Base-by-base conservation (phyloP, 2,888 invertebrate genomes). In the Apoda limacodes region DNA sequence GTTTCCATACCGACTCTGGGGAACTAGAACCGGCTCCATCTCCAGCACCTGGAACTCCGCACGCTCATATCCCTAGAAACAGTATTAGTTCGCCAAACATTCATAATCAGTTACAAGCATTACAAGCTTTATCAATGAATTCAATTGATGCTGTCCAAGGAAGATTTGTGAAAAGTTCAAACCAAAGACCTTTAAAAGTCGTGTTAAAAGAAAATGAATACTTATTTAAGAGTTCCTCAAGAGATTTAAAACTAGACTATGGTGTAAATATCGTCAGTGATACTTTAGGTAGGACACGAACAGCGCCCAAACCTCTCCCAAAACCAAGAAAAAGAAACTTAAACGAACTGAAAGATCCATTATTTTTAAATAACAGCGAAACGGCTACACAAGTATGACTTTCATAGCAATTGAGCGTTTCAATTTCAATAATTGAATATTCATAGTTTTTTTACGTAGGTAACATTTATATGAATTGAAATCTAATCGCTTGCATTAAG, bases 381-480 rank as follows among this genome's bases (percentile, higher is more conserved):
- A 92, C 92, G 48, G 93, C 92, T 29, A 93, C 93, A 42, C 92
- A 93, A 81, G 93, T 93, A n/a, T n/a, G n/a, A n/a, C n/a, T n/a
- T n/a, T n/a, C n/a, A n/a, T n/a, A n/a, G n/a, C n/a, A n/a, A n/a
- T n/a, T n/a, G n/a, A n/a, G n/a, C n/a, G n/a, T n/a, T n/a, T n/a
- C n/a, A n/a, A n/a, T n/a, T n/a, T n/a, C n/a, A n/a, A n/a, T n/a
- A n/a, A n/a, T n/a, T n/a, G n/a, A n/a, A n/a, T n/a, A n/a, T n/a
- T n/a, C n/a, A n/a, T n/a, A n/a, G n/a, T n/a, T n/a, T n/a, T n/a
- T n/a, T n/a, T n/a, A n/a, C n/a, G n/a, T n/a, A n/a, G n/a, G n/a
- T n/a, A n/a, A n/a, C n/a, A n/a, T n/a, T n/a, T n/a, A n/a, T n/a
- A n/a, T n/a, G n/a, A n/a, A n/a, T n/a, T n/a, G n/a, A n/a, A n/a